These are phyloP conservation scores for Gymnopithys bicolor DNA, from an alignment of 2,797 vertebrate genomes.

Conservation along the genomic window DNA sequence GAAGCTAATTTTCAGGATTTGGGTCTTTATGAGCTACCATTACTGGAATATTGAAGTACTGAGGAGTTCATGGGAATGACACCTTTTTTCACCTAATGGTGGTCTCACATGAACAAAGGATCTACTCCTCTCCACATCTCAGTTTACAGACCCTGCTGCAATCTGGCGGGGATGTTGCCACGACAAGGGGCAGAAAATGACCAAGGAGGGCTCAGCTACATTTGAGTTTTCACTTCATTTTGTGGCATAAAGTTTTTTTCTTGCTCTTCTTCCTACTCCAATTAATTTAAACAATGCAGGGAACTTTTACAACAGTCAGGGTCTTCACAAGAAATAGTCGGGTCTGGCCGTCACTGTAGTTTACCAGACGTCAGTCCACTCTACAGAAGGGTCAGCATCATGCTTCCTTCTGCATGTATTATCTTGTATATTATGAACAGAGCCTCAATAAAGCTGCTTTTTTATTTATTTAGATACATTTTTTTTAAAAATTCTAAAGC, in stretches of 20 bases:
- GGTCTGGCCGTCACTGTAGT: neutral
- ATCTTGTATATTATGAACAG: neutral
- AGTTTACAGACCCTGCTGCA: neutral
- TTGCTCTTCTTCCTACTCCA: neutral
- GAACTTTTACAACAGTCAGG: neutral
- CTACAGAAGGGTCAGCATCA: neutral
- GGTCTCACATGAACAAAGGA: neutral
- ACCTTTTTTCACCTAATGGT: neutral
- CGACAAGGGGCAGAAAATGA: neutral
- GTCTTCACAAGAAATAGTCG: neutral
- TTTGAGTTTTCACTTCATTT: neutral
- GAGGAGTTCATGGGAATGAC: neutral
- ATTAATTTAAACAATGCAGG: neutral
- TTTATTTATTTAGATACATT: neutral
- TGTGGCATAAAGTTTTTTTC: neutral
- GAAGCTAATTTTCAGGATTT: neutral
- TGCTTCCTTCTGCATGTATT: neutral
- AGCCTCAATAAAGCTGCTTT: neutral
- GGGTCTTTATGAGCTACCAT: neutral
- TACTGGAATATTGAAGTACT: neutral
- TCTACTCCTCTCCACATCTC: neutral
- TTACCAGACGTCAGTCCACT: neutral
- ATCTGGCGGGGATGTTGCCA: too few species aligned
- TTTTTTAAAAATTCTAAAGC: neutral
- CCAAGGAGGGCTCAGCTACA: neutral